phyloP scores from a whole-genome alignment of 2,113 vertebrate genomes.

The Cariama cristata region DNA sequence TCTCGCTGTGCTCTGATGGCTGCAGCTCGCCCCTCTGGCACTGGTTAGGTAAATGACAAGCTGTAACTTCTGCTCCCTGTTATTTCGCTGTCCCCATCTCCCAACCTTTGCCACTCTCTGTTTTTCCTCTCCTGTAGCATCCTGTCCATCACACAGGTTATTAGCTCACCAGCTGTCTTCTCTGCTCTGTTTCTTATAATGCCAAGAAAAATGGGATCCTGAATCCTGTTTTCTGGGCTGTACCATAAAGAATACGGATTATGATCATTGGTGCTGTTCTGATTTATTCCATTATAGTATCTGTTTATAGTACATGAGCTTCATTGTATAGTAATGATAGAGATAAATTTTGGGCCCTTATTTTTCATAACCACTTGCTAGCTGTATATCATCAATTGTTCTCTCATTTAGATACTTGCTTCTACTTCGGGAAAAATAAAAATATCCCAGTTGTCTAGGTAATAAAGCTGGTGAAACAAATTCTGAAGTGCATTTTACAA shows the following conservation, averaged over 20 bases:
- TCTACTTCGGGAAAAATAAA: neutral
- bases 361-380: neutral
- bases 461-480: constrained; percentile 17
- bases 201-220: neutral
- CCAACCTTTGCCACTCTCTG: neutral
- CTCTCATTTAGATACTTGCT: neutral
- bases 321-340: neutral
- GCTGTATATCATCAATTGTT: constrained; percentile 12
- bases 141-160: neutral
- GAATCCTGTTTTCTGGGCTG: neutral
- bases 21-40: neutral
- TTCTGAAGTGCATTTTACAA: neutral
- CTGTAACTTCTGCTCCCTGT: neutral
- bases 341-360: constrained; percentile 34
- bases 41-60: neutral
- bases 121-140: neutral
- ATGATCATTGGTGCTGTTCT: neutral
- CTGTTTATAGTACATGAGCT: neutral
- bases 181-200: neutral
- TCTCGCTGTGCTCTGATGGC: accelerated
- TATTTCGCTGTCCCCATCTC: neutral
- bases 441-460: constrained; percentile 2
- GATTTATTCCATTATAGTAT: constrained; percentile 1
- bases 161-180: neutral
- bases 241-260: neutral